Evolutionary conservation across 2,113 vertebrate genomes (phyloP).

Genomic region (Hirundichthys speculiger): DNA sequence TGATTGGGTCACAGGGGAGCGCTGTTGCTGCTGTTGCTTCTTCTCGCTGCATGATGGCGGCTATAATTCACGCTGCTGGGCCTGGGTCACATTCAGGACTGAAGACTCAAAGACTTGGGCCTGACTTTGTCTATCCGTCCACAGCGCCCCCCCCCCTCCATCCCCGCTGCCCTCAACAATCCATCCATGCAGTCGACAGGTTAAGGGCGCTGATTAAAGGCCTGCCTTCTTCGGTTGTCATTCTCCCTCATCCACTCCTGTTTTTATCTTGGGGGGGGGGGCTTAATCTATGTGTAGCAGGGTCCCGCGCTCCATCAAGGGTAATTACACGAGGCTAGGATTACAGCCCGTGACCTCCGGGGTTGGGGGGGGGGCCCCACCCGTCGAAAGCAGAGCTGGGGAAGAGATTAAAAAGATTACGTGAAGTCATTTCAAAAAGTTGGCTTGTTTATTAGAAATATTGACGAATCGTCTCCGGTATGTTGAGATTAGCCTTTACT

Average conservation of each 20-base stretch:
- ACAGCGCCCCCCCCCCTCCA: conserved; percentile 17
- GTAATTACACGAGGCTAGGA: conserved; percentile 68
- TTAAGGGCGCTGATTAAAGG: conserved; percentile 68
- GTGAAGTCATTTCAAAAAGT: neutral
- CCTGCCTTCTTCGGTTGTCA: conserved; percentile 49
- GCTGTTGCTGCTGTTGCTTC: conserved; percentile 13
- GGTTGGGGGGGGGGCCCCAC: conserved; percentile 15
- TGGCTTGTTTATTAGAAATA: neutral
- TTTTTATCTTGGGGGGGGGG: conserved; percentile 31
- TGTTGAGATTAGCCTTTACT: neutral
- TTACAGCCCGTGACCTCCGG: conserved; percentile 42
- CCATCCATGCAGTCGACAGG: conserved; percentile 45
- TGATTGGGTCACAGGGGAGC: conserved; percentile 30
- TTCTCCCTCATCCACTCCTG: conserved; percentile 44
- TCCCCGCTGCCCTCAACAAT: neutral
- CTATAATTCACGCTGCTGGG: conserved; percentile 2
- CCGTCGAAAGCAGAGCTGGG: conserved; percentile 16
- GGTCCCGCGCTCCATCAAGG: conserved; percentile 47
- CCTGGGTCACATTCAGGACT: neutral
- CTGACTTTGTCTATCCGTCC: conserved; percentile 37
- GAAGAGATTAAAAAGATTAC: conserved; percentile 11
- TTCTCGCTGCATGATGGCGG: conserved; percentile 1
- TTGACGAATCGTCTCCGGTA: neutral
- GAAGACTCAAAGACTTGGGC: neutral
- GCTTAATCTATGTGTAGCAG: conserved; percentile 62